Evolutionary conservation across 1,140 invertebrate species (phyloP).

Genomic region (Dendrolimus kikuchii): DNA sequence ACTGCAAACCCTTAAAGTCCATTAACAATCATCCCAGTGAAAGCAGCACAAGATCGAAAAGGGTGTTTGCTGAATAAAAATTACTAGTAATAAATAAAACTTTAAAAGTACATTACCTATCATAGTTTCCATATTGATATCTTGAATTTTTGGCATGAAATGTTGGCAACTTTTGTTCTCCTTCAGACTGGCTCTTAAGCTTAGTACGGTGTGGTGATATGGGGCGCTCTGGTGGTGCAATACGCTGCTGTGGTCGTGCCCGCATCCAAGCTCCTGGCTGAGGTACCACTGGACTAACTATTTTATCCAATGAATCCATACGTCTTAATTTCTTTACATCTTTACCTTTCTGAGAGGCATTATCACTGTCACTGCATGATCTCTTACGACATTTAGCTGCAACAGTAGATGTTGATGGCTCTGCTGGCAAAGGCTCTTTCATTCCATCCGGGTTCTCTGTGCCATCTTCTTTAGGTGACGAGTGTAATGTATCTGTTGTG

Average conservation of each 20-base stretch:
- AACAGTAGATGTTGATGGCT: slow-evolving; percentile 46
- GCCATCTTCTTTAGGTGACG: slow-evolving; percentile 33
- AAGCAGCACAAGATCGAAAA: too few species aligned
- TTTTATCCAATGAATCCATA: slow-evolving; percentile 86
- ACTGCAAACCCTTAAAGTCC: too few species aligned
- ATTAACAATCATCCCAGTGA: too few species aligned
- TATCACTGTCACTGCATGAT: slow-evolving; percentile 66
- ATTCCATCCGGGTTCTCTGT: slow-evolving; percentile 38
- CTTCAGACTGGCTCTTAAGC: slow-evolving; percentile 39
- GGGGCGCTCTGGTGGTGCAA: slow-evolving; percentile 40
- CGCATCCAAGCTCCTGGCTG: slow-evolving; percentile 88
- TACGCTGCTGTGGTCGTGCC: slow-evolving; percentile 41
- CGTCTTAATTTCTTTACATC: slow-evolving; percentile 76
- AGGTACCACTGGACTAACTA: slow-evolving; percentile 92
- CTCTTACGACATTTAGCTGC: slow-evolving; percentile 55
- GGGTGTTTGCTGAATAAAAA: too few species aligned
- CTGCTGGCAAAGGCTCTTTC: slow-evolving; percentile 48
- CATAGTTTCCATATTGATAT: slow-evolving; percentile 97
- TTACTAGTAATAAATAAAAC: too few species aligned
- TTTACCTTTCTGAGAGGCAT: slow-evolving; percentile 59
- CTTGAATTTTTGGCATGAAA: slow-evolving; percentile 82
- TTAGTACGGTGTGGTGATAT: slow-evolving; percentile 49
- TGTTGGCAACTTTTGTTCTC: slow-evolving; percentile 74
- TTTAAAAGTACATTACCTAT: slow-evolving; percentile 73
- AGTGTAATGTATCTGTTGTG: slow-evolving; percentile 68